Base-by-base conservation (phyloP, 2,113 vertebrate genomes). In the Ascaphus truei region DNA sequence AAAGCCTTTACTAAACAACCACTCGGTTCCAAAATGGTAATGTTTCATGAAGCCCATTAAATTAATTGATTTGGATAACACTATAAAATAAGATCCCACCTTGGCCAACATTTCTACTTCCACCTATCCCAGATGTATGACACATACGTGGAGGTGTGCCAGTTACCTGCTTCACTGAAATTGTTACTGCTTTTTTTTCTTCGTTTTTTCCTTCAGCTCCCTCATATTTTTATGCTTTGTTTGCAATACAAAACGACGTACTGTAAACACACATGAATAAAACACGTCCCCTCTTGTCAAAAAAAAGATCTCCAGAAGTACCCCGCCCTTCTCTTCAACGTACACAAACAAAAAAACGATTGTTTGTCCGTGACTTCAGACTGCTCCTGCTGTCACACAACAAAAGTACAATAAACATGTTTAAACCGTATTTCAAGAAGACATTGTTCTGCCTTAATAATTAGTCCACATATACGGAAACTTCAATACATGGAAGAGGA, bases 211-310 rank as follows among this genome's bases (percentile, higher is more conserved):
- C 31, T 23, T 56, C 36, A 55, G 33, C 27, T 55, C 27, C 51
- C 26, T 55, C 37, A 53, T 55, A 57, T 10, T 41, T 62, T 41
- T 55, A 39, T 57, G 64, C 53, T 68, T 68, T 68, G 64, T 68
- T 68, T 68, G 52, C 64, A 57, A 68, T 57, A 68, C 64, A 68
- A 39, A 68, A 47, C 52, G 33, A 29, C 25, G 64, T 43, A 68
- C 64, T 57, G 64, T 68, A 68, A 68, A 57, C 52, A 68, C 27
- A 68, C 63, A 66, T 66, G 56, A 66, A 68, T 57, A 57, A 66
- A 68, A 68, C 64, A 57, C 29, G 52, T 68, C 41, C 37, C 52
- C 52, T 57, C 63, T 56, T 66, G 52, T 68, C 52, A 47, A 47
- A 47, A 47, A 47, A 45, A 55, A 47, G 52, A 56, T 66, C 62